Evolutionary conservation across 2,113 vertebrate species (phyloP).

Genomic region (Alligator mississippiensis): DNA sequence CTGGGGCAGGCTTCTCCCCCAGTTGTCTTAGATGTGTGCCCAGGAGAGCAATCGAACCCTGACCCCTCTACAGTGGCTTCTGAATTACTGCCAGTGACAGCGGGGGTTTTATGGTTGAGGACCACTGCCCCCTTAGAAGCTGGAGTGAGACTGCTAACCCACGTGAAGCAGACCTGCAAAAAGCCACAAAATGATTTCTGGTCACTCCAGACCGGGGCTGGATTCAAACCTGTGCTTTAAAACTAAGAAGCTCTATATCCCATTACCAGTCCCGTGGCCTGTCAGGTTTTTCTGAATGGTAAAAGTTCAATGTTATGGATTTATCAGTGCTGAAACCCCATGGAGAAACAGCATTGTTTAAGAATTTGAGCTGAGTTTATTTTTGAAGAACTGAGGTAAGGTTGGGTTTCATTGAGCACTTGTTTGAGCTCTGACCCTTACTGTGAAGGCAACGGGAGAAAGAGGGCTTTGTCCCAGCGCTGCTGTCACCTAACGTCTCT

Average conservation of each 20-base stretch:
- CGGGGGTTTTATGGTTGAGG: background rate
- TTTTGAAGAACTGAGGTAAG: background rate
- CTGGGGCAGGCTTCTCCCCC: background rate
- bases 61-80: accelerated
- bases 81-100: background rate
- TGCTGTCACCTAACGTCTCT: accelerated
- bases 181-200: background rate
- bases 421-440: accelerated
- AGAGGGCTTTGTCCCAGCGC: accelerated
- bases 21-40: background rate
- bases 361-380: background rate
- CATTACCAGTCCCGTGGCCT: accelerated
- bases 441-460: background rate
- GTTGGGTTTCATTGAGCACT: background rate
- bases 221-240: background rate
- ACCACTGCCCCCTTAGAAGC: background rate
- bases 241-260: background rate
- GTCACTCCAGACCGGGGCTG: background rate
- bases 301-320: background rate
- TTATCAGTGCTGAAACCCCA: accelerated
- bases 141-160: background rate
- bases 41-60: background rate
- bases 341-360: accelerated
- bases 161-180: background rate
- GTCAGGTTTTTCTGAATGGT: accelerated